These are phyloP conservation scores for Stigmatopora nigra DNA, from an alignment of 2,113 vertebrate species.

Conservation along the genomic window DNA sequence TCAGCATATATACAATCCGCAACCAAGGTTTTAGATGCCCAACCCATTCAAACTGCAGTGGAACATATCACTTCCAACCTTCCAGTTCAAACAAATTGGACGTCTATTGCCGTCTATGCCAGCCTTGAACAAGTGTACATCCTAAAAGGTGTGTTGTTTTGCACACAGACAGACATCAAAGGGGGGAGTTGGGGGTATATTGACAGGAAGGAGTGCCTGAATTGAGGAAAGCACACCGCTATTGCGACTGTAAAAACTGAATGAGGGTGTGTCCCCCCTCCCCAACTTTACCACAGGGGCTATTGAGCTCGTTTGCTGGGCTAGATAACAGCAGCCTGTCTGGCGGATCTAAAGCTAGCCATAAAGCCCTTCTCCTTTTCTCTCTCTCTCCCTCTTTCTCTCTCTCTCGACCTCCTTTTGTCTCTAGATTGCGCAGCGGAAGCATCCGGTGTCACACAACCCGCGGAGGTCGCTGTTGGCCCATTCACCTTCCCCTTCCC, in stretches of 20 bases:
- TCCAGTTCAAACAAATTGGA: no score
- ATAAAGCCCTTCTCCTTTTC: slow-evolving; percentile 64
- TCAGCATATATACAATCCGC: no score
- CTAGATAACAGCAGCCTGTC: slow-evolving; percentile 72
- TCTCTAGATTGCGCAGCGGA: slow-evolving; percentile 65
- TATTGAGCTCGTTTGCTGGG: slow-evolving; percentile 69
- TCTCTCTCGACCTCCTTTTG: slow-evolving; percentile 49
- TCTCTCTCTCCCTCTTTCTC: no score
- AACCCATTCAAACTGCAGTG: no score
- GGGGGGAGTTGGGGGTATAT: slow-evolving; percentile 7
- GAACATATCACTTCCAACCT: no score
- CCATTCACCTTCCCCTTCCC: slow-evolving; percentile 72
- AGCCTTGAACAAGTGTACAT: slow-evolving; percentile 13
- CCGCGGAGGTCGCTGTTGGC: slow-evolving; percentile 74
- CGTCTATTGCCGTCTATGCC: no score
- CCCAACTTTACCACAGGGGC: slow-evolving; percentile 66
- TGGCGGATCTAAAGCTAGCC: slow-evolving; percentile 68
- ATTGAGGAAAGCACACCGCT: slow-evolving; percentile 56
- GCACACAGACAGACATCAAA: slow-evolving; percentile 49
- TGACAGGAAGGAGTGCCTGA: slow-evolving; percentile 30
- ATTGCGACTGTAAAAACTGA: slow-evolving; percentile 67
- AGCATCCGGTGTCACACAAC: slow-evolving; percentile 58
- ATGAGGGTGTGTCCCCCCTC: slow-evolving; percentile 59
- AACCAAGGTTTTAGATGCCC: no score
- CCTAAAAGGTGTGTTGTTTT: slow-evolving; percentile 37